Conservation (phyloP, 2,113 vertebrate species). For the Sclerurus mexicanus region DNA sequence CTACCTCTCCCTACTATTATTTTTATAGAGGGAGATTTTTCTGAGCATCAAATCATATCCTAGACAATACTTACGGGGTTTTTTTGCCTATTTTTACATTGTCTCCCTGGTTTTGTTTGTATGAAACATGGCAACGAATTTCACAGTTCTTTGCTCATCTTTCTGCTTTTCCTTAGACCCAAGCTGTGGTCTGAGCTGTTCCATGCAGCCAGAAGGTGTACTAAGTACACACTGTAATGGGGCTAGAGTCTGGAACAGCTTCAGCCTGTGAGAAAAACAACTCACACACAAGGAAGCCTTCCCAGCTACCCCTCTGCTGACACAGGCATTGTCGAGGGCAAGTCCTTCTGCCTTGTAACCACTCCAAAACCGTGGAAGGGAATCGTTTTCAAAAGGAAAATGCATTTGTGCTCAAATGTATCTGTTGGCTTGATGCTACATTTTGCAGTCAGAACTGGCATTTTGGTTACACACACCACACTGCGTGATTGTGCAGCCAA, state of each 20-base stretch:
- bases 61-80: background rate
- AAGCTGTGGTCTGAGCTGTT: background rate
- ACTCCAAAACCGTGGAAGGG: background rate
- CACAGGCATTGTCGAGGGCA: too few relatives aligned
- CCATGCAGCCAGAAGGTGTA: background rate
- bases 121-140: background rate
- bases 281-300: background rate
- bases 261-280: background rate
- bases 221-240: background rate
- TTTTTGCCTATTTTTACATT: background rate
- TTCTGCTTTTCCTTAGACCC: background rate
- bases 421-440: background rate
- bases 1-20: background rate
- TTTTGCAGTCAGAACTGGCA: background rate
- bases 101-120: background rate
- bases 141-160: background rate
- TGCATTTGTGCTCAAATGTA: rapidly evolving
- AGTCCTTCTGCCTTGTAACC: background rate
- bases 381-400: background rate
- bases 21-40: background rate
- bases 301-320: background rate
- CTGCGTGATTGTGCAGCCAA: background rate
- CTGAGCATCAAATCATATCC: background rate
- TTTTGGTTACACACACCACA: background rate
- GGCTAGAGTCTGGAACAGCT: background rate